Base-by-base conservation (phyloP, 2,113 vertebrate genomes). In the Clarias macrocephalus region DNA sequence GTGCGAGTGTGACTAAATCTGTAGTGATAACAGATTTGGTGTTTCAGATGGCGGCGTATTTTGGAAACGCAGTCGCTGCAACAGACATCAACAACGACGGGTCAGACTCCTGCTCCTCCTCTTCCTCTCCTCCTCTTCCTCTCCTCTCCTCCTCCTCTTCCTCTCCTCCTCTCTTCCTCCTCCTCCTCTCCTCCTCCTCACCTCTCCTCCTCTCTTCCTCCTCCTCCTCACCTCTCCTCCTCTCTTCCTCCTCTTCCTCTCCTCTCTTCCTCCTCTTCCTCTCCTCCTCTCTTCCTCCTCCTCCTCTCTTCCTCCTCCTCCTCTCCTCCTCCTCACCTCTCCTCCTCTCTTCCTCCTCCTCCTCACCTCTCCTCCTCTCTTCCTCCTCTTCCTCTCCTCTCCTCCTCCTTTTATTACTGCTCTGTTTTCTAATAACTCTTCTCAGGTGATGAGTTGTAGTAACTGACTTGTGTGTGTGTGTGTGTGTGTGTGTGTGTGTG, bases 1-100 rank as follows among this genome's bases (percentile, higher is more conserved):
- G 52, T 63, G 18, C 7, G 25, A 16, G 65, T 19, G 48, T 77
- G 21, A 80, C 2, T n/a, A 8, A 5, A 21, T 10, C 9, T 48
- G 19, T 19, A 48, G 9, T 75, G 21, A 48, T 75, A 13, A 48
- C 4, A 23, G 72, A 12, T 7, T 9, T 30, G 56, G 3, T 59
- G 73, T 89, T 90, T 83, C 89, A 99, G 97, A 99, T 99, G 98
- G 98, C 98, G 23, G 97, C 98, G 5, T 99, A 99, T 91, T 99
- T 98, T 54, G 98, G 98, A 70, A 97, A 98, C 88, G 97, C 97
- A 0, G 97, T 99, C 1, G 96, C 97, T 89, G 95, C 95, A 25
- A 96, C 96, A 73, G 98, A 99, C 90, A 93, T 99, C 3, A 97
- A 98, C 1, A 96, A 95, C 18, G 97, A 99, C 76, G 90, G 96